Evolutionary conservation across 2,888 invertebrate species (phyloP), one percentile per base, ranked within the genome.

Genomic region (Drosophila gaucha): DNA sequence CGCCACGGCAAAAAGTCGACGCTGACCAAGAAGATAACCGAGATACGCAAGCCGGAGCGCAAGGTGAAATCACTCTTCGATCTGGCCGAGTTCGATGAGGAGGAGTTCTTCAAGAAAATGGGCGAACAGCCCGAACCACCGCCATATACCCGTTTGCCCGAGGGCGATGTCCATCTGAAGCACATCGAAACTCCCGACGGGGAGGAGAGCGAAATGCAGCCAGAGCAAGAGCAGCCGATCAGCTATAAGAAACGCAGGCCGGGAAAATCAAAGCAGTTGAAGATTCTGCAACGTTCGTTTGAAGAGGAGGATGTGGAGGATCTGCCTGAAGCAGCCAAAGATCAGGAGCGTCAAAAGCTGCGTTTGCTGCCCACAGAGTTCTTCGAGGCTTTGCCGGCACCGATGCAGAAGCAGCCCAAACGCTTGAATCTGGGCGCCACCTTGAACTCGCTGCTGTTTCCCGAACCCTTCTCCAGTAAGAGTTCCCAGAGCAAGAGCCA

Each of bases 131-230:
- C 68, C 0, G 74, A 78, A 3, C 84, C 87, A 3, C 88, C 87
- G 2, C 74, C 90, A 0, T 80, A 86, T 26, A 67, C 59, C 0
- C 78, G 80, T 0, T 41, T 91, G 3, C 91, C 91, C 0, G 84
- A 90, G 33, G 91, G 91, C 4, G 90, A 91, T 74, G 90, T 91
- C 0, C 90, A 89, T 47, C 66, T 90, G 9, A 80, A 76, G 46
- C 84, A 87, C 28, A 90, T 91, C 2, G 80, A 88, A 8, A 78
- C 80, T 1, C 47, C 69, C 2, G 86, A 91, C 33, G 89, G 89
- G 1, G 90, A 90, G 22, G 90, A 90, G 31, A 52, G 51, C 6
- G 90, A 89, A n/a, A 78, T 78, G 50, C 66, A 51, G 18, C 78
- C 73, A 9, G 82, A 76, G 1, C 24, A 55, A 2, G 85, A 86